Evolutionary conservation across 92 coral and sea anemone species (phyloP).

Genomic region (Epizoanthus fatuus): DNA sequence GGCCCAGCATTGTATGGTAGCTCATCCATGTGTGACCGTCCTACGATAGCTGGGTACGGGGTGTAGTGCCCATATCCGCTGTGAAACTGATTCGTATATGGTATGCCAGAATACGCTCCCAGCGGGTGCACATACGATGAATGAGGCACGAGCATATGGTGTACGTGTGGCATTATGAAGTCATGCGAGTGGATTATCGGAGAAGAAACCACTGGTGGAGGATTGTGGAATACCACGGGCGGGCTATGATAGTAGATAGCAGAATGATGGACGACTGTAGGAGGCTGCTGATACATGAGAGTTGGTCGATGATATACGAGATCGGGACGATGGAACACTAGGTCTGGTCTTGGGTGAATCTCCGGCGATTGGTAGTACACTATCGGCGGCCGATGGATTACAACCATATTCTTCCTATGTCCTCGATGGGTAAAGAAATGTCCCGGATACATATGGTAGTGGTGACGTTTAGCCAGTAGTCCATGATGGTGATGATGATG

Average conservation of each 20-base stretch:
- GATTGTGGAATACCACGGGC: conserved; percentile 76
- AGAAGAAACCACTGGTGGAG: conserved; percentile 64
- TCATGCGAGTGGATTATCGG: conserved; percentile 65
- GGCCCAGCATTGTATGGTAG: not conserved
- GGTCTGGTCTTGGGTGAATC: conserved; percentile 66
- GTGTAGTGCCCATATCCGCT: conserved; percentile 15
- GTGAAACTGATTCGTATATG: conserved; percentile 28
- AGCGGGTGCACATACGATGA: conserved; percentile 60
- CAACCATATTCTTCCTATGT: conserved; percentile 65
- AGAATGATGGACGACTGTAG: conserved; percentile 79
- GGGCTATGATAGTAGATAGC: conserved; percentile 72
- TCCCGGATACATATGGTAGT: conserved; percentile 14
- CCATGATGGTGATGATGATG: conserved; percentile 61
- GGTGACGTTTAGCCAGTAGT: conserved; percentile 26
- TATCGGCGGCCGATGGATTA: conserved; percentile 76
- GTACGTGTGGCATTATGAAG: conserved; percentile 53
- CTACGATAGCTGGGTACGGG: not conserved
- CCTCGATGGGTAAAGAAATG: conserved; percentile 57
- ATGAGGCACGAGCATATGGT: conserved; percentile 57
- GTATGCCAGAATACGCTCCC: conserved; percentile 60
- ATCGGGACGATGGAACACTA: conserved; percentile 76
- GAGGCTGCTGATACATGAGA: conserved; percentile 75
- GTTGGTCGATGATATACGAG: conserved; percentile 75
- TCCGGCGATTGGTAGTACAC: conserved; percentile 72
- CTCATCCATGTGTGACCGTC: not conserved